phyloP scores from a whole-genome alignment of 2,888 invertebrate genomes.

The Camponotus fellah region DNA sequence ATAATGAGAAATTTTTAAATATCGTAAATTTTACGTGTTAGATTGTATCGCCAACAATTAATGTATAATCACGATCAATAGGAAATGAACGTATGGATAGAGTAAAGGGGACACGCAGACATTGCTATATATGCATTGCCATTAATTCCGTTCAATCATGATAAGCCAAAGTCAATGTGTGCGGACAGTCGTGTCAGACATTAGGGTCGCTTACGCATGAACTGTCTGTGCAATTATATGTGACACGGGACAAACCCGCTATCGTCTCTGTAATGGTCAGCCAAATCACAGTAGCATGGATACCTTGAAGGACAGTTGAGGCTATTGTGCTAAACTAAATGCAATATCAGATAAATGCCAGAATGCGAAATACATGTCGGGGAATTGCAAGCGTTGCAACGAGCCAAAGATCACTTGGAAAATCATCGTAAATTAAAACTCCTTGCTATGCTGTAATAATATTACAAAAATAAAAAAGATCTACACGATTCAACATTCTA shows the following conservation, averaged over 20 bases:
- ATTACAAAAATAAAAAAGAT: neutral
- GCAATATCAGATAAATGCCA: neutral
- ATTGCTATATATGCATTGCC: slow-evolving; percentile 65
- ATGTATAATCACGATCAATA: slow-evolving; percentile 6
- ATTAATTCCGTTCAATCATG: slow-evolving; percentile 76
- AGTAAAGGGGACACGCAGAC: slow-evolving; percentile 54
- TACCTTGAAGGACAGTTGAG: slow-evolving; percentile 26
- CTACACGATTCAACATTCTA: neutral
- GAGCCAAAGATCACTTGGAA: neutral
- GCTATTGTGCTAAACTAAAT: slow-evolving; percentile 28
- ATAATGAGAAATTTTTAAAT: neutral
- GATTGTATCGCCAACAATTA: neutral
- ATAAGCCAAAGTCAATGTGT: slow-evolving; percentile 75
- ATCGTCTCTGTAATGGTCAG: slow-evolving; percentile 67
- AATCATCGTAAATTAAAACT: neutral
- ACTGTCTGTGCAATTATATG: slow-evolving; percentile 67
- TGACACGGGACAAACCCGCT: slow-evolving; percentile 62
- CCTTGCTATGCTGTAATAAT: neutral
- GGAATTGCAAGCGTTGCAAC: neutral
- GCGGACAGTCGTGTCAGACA: slow-evolving; percentile 75
- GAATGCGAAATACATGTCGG: neutral
- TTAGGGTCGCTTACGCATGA: slow-evolving; percentile 75
- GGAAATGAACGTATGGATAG: slow-evolving; percentile 28
- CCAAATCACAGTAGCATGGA: slow-evolving; percentile 56
- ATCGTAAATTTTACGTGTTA: neutral